These are phyloP conservation scores for Noctuana brunneofusca DNA, from an alignment of 2,888 invertebrate species.

Conservation along the genomic window DNA sequence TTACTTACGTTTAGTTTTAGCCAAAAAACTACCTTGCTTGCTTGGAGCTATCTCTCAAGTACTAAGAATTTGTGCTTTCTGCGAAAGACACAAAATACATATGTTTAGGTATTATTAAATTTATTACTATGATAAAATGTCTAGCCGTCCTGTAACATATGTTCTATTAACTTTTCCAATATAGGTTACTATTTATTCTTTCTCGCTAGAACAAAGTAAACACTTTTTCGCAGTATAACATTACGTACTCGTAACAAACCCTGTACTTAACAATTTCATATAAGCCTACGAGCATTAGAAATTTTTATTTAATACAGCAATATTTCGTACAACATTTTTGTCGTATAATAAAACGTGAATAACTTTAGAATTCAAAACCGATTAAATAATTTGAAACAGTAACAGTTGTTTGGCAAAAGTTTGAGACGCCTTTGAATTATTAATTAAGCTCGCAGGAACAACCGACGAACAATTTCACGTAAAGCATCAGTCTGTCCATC, in stretches of 20 bases:
- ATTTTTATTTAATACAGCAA: neutral
- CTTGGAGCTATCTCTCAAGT: too few species aligned
- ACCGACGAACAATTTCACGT: slow-evolving; percentile 45
- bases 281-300: neutral
- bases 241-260: neutral
- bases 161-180: neutral
- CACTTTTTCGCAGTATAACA: neutral
- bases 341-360: slow-evolving; percentile 22
- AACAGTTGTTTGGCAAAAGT: slow-evolving; percentile 58
- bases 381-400: slow-evolving; percentile 47
- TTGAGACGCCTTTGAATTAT: slow-evolving; percentile 61
- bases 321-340: neutral
- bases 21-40: too few species aligned
- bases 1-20: too few species aligned
- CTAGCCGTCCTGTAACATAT: neutral
- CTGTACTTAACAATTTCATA: neutral
- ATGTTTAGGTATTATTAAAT: too few species aligned
- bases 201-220: neutral
- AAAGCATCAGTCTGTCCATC: slow-evolving; percentile 46
- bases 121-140: too few species aligned
- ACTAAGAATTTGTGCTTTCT: too few species aligned
- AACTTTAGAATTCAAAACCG: slow-evolving; percentile 39
- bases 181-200: neutral
- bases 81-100: too few species aligned
- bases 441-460: slow-evolving; percentile 53